Conservation (phyloP, 2,888 invertebrate species). For the Cheiracanthium punctorium region DNA sequence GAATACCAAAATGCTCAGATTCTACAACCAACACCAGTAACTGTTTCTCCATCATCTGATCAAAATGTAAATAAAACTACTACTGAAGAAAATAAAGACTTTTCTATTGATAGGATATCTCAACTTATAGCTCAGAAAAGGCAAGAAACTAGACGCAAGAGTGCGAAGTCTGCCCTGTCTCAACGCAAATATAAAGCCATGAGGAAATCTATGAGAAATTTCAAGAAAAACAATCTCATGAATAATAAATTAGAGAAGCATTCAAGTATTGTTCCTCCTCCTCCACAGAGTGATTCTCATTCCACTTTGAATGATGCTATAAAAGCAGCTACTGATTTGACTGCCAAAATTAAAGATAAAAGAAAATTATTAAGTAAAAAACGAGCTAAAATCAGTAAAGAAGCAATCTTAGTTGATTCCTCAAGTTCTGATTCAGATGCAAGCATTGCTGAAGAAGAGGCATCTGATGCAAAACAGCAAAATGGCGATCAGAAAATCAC, state of each 20-base stretch:
- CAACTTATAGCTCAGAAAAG: conserved; percentile 62
- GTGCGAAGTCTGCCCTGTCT: conserved; percentile 14
- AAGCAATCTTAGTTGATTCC: neutral
- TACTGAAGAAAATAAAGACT: conserved; percentile 3
- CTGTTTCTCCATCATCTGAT: neutral
- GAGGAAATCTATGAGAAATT: neutral
- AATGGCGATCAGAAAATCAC: neutral
- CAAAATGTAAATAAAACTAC: neutral
- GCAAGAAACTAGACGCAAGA: conserved; percentile 33
- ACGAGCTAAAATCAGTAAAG: conserved; percentile 30
- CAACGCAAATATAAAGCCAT: neutral
- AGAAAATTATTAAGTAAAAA: conserved; percentile 32
- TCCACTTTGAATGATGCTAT: neutral
- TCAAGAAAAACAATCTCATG: neutral
- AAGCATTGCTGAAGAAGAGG: neutral
- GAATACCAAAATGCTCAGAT: neutral
- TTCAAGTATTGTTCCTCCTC: neutral
- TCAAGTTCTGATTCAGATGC: conserved; percentile 60
- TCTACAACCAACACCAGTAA: neutral
- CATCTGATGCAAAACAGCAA: neutral
- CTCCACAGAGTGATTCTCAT: neutral
- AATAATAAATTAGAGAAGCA: neutral
- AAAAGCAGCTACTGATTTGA: neutral
- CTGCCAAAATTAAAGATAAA: conserved; percentile 32
- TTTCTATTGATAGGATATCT: conserved; percentile 54